phyloP scores from a whole-genome alignment of 2,797 vertebrate genomes.

The Chrosomus eos region DNA sequence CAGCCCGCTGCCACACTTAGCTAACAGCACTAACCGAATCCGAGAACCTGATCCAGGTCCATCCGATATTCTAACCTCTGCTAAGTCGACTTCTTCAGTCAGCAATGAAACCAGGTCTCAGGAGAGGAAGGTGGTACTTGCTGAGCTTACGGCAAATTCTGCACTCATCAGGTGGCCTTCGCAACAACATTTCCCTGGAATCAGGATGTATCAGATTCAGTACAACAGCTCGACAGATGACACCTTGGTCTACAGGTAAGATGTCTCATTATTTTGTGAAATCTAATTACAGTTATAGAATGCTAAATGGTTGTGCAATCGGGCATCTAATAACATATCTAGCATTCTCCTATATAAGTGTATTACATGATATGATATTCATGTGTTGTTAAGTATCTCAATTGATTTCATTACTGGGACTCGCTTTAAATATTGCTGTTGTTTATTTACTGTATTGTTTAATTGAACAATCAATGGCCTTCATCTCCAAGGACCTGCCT shows the following conservation, averaged over 20 bases:
- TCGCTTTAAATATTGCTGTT: neutral
- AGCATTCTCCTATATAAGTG: neutral
- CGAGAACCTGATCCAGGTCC: constrained; percentile 78
- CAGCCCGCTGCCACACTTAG: constrained; percentile 78
- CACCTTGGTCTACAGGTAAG: constrained; percentile 83
- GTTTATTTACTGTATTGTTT: constrained; percentile 1
- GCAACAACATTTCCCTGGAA: constrained; percentile 74
- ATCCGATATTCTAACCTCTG: constrained; percentile 81
- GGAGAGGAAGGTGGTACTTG: constrained; percentile 77
- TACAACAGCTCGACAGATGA: constrained; percentile 87
- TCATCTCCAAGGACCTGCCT: neutral
- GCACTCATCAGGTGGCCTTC: constrained; percentile 83
- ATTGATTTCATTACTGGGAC: neutral
- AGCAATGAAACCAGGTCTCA: constrained; percentile 77
- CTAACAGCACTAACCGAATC: constrained; percentile 81
- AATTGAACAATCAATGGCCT: neutral
- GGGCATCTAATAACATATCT: neutral
- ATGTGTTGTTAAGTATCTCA: constrained; percentile 37
- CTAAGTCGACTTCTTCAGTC: constrained; percentile 71
- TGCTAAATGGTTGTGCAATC: neutral
- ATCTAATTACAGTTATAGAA: neutral
- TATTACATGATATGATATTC: neutral
- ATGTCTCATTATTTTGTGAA: neutral
- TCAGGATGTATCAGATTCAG: constrained; percentile 85
- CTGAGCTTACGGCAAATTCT: constrained; percentile 80